Evolutionary conservation across 2,797 vertebrate species (phyloP).

Genomic region (Hylomyscus alleni): DNA sequence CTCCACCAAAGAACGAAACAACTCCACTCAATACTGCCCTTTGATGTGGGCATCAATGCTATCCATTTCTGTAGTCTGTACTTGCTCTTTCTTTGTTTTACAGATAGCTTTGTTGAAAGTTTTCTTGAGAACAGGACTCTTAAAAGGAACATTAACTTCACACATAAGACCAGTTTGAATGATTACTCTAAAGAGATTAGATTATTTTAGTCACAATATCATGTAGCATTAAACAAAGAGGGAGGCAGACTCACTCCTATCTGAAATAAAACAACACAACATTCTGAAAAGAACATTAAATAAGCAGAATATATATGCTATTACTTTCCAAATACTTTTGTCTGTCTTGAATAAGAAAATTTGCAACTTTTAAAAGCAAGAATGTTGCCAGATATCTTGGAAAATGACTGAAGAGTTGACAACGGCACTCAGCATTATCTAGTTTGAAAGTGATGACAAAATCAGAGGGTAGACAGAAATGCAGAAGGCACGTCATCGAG

Average conservation of each 20-base stretch:
- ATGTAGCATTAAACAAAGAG: not conserved
- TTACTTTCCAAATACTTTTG: not conserved
- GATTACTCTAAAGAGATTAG: not conserved
- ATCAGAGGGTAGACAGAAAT: not conserved
- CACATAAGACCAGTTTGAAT: not conserved
- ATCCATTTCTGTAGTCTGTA: not conserved
- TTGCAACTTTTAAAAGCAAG: not conserved
- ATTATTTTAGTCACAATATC: not conserved
- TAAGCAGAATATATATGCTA: not conserved
- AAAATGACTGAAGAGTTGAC: not conserved
- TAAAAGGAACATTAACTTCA: conserved; percentile 2
- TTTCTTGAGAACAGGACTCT: conserved; percentile 17
- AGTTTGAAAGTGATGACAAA: conserved; percentile 6
- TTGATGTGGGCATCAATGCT: not conserved
- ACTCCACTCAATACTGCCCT: not conserved
- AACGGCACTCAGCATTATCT: not conserved
- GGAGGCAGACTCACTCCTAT: not conserved
- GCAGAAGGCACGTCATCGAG: not conserved
- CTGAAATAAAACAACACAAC: not conserved
- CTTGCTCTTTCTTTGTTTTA: not conserved
- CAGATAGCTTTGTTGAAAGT: not conserved
- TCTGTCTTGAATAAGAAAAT: not conserved
- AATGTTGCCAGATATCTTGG: not conserved
- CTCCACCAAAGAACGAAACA: not conserved
- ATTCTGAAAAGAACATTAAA: not conserved